Base-by-base conservation (phyloP, 1,140 invertebrate genomes). In the Cyclina sinensis region DNA sequence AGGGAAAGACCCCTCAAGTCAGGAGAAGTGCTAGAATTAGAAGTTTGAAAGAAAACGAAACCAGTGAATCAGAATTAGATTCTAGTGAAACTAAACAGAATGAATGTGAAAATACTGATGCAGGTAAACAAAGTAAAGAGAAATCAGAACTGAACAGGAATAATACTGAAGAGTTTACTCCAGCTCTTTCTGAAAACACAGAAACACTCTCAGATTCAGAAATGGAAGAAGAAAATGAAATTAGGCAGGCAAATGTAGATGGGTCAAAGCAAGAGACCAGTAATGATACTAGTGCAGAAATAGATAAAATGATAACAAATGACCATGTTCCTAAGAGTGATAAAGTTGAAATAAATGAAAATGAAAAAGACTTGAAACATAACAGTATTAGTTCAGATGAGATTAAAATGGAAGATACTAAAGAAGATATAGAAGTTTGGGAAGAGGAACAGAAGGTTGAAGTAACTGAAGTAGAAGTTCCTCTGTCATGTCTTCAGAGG, bases 11-110 rank as follows among this genome's bases (percentile, higher is more conserved):
- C 30, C 74, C 74, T 14, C 43, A 24, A 5, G 35, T 78, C 3
- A 78, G 48, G 54, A 78, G 74, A 35, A 78, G 74, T 78, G 46
- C 74, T 18, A 48, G 74, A 51, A 78, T 78, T 21, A 32, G 21
- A 35, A 78, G 74, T 54, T 4, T 32, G 46, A 48, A 2, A 35
- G 74, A 78, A 5, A 78, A 24, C 54, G 74, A 78, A 78, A 32
- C 48, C n/a, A 54, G 48, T 57, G 74, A 78, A n/a, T 12, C 11
- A 35, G 74, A 51, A 16, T 78, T 21, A 21, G 46, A 78, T 51
- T 3, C 1, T 24, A 74, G 16, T 76, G 70, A 74, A 74, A 7
- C 16, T 74, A 74, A 37, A 48, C 9, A 74, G n/a, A 48, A 74
- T 48, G 18, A 24, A 27, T 9, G 21, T 37, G 68, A 73, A 73